phyloP scores from a whole-genome alignment of 2,888 invertebrate genomes.

The Megastigmus dorsalis region DNA sequence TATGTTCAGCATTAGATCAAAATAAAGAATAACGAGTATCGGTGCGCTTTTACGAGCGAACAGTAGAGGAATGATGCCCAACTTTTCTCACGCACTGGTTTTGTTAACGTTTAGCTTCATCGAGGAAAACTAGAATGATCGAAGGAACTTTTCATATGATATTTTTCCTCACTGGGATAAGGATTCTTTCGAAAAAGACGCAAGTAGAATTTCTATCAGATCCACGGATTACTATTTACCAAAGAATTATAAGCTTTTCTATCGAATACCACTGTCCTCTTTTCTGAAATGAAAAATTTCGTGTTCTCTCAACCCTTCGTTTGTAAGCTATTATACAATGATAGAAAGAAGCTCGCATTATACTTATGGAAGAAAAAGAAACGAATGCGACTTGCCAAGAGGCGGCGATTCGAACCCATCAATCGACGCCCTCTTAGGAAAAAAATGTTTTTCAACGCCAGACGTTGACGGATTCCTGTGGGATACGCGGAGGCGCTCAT shows the following conservation, averaged over 20 bases:
- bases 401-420: slow-evolving; percentile 59
- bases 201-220: background rate
- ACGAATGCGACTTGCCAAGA: background rate
- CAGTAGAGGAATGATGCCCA: no score
- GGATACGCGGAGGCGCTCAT: background rate
- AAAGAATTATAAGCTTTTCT: background rate
- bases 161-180: background rate
- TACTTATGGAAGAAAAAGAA: no score
- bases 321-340: no score
- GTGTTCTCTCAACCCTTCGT: slow-evolving; percentile 29
- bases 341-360: background rate
- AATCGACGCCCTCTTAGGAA: slow-evolving; percentile 54
- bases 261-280: background rate
- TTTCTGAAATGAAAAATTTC: background rate
- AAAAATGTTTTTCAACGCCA: slow-evolving; percentile 55
- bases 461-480: slow-evolving; percentile 59
- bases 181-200: background rate
- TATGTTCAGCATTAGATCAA: no score
- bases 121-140: background rate
- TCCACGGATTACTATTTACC: slow-evolving; percentile 6
- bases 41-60: no score
- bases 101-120: background rate
- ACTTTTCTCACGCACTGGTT: slow-evolving; percentile 22
- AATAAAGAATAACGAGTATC: no score
- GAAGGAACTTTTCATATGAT: background rate